phyloP scores from a whole-genome alignment of 2,797 vertebrate genomes.

The Enteromius fasciolatus region DNA sequence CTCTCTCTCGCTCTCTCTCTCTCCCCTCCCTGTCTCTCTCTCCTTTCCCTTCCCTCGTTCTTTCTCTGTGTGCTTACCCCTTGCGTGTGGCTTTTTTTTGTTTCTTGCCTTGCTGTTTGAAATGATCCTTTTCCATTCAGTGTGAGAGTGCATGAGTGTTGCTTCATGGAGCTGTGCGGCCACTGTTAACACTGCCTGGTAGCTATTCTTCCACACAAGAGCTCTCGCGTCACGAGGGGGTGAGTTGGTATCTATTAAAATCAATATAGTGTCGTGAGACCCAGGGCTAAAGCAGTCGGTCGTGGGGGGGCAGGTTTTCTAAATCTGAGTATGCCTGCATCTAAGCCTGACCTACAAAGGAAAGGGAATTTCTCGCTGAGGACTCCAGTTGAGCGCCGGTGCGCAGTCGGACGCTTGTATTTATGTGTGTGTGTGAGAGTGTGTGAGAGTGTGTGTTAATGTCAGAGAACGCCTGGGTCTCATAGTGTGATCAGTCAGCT shows the following conservation, averaged over 20 bases:
- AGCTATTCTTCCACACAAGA: slow-evolving; percentile 73
- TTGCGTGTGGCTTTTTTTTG: slow-evolving; percentile 64
- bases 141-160: slow-evolving; percentile 57
- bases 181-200: slow-evolving; percentile 70
- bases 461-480: slow-evolving; percentile 54
- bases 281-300: slow-evolving; percentile 25
- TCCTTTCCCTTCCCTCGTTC: slow-evolving; percentile 2
- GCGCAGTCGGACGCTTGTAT: slow-evolving; percentile 33
- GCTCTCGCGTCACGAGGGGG: slow-evolving; percentile 80
- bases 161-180: slow-evolving; percentile 78
- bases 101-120: slow-evolving; percentile 53
- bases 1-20: slow-evolving; percentile 66
- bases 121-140: slow-evolving; percentile 55
- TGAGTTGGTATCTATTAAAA: slow-evolving; percentile 79
- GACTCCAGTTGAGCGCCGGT: slow-evolving; percentile 39
- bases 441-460: slow-evolving; percentile 37
- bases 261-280: slow-evolving; percentile 60
- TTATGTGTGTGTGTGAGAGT: slow-evolving; percentile 21
- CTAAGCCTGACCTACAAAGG: slow-evolving; percentile 68
- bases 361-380: slow-evolving; percentile 58
- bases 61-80: slow-evolving; percentile 55
- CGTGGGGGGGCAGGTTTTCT: slow-evolving; percentile 42
- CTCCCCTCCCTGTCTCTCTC: slow-evolving; percentile 17
- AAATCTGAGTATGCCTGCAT: slow-evolving; percentile 69
- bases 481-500: slow-evolving; percentile 51